Conservation (phyloP, 2,888 invertebrate genomes). For the Coleophora flavipennella region DNA sequence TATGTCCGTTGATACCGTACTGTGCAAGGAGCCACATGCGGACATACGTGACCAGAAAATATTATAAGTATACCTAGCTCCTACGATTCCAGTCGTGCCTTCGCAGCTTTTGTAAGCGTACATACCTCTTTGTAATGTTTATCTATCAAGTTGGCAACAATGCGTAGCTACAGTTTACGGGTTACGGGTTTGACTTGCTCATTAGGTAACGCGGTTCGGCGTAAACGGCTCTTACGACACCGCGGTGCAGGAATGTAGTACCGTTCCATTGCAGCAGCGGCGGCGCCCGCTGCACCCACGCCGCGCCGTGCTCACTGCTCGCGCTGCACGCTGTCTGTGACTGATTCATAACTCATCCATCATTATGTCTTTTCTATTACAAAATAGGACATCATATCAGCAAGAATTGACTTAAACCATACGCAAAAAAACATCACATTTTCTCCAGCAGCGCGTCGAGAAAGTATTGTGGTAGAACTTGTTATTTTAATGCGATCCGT, state of each 20-base stretch:
- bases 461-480: neutral
- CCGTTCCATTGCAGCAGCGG: conserved; percentile 48
- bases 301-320: too few relatives aligned
- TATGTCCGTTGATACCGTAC: neutral
- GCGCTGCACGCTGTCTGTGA: conserved; percentile 29
- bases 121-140: too few relatives aligned
- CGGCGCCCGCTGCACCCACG: too few relatives aligned
- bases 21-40: conserved; percentile 5
- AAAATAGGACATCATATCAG: conserved; percentile 7
- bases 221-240: conserved; percentile 61
- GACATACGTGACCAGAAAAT: conserved; percentile 4
- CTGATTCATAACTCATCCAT: conserved; percentile 20
- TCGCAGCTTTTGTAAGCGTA: neutral
- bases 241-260: conserved; percentile 50
- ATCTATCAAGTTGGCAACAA: too few relatives aligned
- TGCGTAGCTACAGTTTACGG: too few relatives aligned
- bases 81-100: neutral
- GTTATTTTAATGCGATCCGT: neutral
- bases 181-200: conserved; percentile 21
- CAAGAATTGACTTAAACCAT: neutral
- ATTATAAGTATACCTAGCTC: too few relatives aligned
- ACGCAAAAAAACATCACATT: too few relatives aligned
- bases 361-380: conserved; percentile 8
- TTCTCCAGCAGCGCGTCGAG: neutral
- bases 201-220: conserved; percentile 58